Percentiles rank a stretch among this genome's conserved stretches.
Evolutionary conservation across 2,113 vertebrate genomes (phyloP).

Genomic region (Sebastes fasciatus): DNA sequence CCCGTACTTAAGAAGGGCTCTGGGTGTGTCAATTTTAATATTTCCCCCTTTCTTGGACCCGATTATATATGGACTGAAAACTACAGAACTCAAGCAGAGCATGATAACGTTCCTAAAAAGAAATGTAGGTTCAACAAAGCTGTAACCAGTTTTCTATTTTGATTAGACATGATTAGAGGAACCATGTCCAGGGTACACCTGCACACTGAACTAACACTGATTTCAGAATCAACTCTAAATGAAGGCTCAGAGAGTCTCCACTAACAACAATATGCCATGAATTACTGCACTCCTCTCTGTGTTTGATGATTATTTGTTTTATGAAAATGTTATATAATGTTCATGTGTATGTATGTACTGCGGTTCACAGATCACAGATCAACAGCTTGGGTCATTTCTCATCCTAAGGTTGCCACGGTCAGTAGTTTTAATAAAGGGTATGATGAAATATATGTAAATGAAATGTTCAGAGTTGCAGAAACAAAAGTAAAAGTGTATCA

Average conservation of each 20-base stretch:
- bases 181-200: neutral
- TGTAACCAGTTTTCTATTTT: slow-evolving; percentile 2
- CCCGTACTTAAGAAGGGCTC: slow-evolving; percentile 51
- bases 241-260: neutral
- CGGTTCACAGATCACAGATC: neutral
- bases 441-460: neutral
- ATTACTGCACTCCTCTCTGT: neutral
- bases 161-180: too few species aligned
- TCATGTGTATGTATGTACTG: neutral
- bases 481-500: neutral
- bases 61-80: slow-evolving; percentile 76
- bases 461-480: neutral
- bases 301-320: neutral
- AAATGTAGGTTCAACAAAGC: neutral
- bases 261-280: neutral
- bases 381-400: neutral
- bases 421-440: neutral
- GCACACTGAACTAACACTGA: neutral
- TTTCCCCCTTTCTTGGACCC: slow-evolving; percentile 78
- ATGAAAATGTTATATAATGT: neutral
- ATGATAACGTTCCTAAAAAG: slow-evolving; percentile 42
- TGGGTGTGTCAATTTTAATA: slow-evolving; percentile 67
- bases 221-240: neutral
- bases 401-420: neutral
- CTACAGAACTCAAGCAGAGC: slow-evolving; percentile 60